Percentiles rank a stretch among this genome's conserved stretches.
These are phyloP conservation scores for Pseudococcus viburni DNA, from an alignment of 2,888 invertebrate genomes.

Conservation along the genomic window DNA sequence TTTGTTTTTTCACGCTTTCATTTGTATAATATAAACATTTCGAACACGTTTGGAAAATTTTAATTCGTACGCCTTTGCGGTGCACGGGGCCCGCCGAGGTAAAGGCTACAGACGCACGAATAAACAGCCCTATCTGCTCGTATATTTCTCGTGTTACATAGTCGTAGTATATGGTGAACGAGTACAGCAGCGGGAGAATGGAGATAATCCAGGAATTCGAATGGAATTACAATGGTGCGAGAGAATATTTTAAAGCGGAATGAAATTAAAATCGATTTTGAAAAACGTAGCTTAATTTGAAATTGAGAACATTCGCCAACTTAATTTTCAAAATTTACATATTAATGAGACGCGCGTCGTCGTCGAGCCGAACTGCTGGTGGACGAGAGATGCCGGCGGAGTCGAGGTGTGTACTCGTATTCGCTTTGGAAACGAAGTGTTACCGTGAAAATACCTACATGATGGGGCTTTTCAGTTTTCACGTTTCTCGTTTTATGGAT, in stretches of 20 bases:
- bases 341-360: constrained; percentile 43
- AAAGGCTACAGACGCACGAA: background rate
- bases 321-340: constrained; percentile 59
- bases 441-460: background rate
- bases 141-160: background rate
- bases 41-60: background rate
- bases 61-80: background rate
- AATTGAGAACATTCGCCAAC: constrained; percentile 59
- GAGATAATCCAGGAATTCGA: constrained; percentile 29
- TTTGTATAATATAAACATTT: background rate
- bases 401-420: background rate
- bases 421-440: background rate
- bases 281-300: constrained; percentile 56
- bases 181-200: background rate
- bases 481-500: too few relatives aligned
- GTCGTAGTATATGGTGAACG: background rate
- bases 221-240: background rate
- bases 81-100: background rate
- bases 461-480: background rate
- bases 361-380: background rate
- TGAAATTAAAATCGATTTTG: constrained; percentile 53
- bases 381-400: background rate
- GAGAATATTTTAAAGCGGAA: constrained; percentile 13
- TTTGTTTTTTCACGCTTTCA: background rate
- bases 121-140: background rate